phyloP scores from a whole-genome alignment of 2,888 invertebrate species.

The Venustoraphidia nigricollis region DNA sequence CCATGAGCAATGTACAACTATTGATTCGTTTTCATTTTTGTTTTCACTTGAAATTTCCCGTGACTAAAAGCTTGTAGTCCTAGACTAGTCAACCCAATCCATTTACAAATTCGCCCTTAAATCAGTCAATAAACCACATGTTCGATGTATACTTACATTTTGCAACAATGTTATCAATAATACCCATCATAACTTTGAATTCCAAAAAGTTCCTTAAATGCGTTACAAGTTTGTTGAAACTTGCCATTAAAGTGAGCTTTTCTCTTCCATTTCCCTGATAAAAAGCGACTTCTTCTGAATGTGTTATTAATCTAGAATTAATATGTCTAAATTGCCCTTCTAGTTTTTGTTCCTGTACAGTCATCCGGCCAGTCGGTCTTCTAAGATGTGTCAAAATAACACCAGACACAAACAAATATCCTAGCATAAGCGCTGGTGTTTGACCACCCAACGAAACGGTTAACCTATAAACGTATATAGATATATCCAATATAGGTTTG shows the following conservation, averaged over 20 bases:
- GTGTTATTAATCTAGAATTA: conserved; percentile 89
- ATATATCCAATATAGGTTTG: conserved; percentile 89
- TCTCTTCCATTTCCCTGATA: conserved; percentile 76
- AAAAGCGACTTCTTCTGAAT: conserved; percentile 87
- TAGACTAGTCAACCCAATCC: no score
- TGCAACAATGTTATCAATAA: conserved; percentile 89
- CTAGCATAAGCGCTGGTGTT: conserved; percentile 80
- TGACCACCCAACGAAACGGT: conserved; percentile 74
- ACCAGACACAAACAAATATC: conserved; percentile 78
- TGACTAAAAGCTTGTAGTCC: no score
- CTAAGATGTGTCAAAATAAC: conserved; percentile 72
- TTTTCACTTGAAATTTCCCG: no score
- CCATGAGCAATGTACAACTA: no score
- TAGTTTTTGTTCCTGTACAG: conserved; percentile 88
- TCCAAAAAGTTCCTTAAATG: conserved; percentile 78
- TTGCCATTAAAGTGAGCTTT: conserved; percentile 69
- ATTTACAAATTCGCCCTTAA: not conserved
- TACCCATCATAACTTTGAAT: conserved; percentile 83
- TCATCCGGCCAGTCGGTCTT: conserved; percentile 74
- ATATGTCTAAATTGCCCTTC: conserved; percentile 98
- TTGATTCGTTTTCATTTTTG: no score
- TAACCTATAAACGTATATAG: conserved; percentile 82
- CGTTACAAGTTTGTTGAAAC: conserved; percentile 74
- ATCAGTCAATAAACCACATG: not conserved
- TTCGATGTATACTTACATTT: conserved; percentile 54